Evolutionary conservation across 2,797 vertebrate species (phyloP).

Genomic region (Neomorphus geoffroyi): DNA sequence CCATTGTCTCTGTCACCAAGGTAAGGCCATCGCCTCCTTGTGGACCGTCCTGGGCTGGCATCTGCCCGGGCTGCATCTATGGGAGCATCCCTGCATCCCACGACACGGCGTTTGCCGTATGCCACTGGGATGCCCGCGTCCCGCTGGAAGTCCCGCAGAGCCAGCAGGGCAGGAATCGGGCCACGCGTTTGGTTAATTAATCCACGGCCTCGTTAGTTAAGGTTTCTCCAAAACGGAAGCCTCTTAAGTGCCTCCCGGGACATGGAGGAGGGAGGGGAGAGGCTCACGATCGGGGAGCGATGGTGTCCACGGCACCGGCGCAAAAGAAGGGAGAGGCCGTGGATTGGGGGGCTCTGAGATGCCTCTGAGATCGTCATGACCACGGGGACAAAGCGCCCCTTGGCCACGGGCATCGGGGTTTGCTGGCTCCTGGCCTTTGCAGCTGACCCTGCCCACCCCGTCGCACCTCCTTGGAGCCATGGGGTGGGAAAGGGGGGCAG

Average conservation of each 20-base stretch:
- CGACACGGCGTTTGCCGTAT: rapidly evolving
- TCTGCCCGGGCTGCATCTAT: rapidly evolving
- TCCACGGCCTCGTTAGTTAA: slow-evolving; percentile 35
- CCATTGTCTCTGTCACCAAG: slow-evolving; percentile 95
- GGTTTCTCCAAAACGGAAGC: not conserved
- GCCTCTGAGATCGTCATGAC: not conserved
- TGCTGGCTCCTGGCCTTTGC: rapidly evolving
- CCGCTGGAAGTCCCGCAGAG: not conserved
- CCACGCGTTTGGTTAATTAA: not conserved
- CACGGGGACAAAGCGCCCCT: no score
- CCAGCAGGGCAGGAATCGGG: not conserved
- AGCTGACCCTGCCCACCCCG: no score
- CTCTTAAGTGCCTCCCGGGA: not conserved
- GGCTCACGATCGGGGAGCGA: rapidly evolving
- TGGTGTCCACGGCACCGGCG: rapidly evolving
- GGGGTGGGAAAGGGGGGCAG: not conserved
- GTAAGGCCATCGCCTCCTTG: slow-evolving; percentile 54
- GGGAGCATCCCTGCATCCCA: rapidly evolving
- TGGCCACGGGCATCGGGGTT: not conserved
- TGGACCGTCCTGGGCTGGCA: rapidly evolving
- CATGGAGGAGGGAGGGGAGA: not conserved
- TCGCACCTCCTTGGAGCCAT: not conserved
- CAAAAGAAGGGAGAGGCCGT: not conserved
- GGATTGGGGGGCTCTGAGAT: not conserved
- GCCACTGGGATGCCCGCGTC: not conserved